Percentiles rank a stretch among this genome's conserved stretches.
Evolutionary conservation across 2,888 invertebrate species (phyloP).

Genomic region (Drosophila percnosoma): DNA sequence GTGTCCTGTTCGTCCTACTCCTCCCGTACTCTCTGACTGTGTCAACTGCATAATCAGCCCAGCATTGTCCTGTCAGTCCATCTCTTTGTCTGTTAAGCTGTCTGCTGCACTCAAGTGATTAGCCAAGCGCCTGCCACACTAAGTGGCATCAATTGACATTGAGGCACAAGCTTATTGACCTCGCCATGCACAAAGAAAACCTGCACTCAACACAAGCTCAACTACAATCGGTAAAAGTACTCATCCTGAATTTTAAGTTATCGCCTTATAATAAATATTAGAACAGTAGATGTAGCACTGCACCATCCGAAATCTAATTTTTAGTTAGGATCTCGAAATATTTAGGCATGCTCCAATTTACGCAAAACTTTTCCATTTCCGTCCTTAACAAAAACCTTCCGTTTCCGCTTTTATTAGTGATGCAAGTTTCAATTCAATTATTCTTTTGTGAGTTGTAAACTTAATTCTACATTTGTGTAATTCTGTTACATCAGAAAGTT

Average conservation of each 20-base stretch:
- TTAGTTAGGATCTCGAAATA: not conserved
- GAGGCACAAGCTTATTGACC: conserved; percentile 26
- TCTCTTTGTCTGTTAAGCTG: conserved; percentile 9
- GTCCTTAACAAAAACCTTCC: not conserved
- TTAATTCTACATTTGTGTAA: too few species aligned
- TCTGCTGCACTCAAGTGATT: conserved; percentile 46
- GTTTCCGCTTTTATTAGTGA: not conserved
- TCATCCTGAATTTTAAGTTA: not conserved
- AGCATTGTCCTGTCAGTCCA: conserved; percentile 11
- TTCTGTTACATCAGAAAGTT: too few species aligned
- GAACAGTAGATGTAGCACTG: not conserved
- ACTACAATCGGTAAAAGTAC: conserved; percentile 6
- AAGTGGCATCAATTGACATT: conserved; percentile 53
- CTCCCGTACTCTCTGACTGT: not conserved
- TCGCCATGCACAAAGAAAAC: not conserved
- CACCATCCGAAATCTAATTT: not conserved
- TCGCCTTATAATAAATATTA: not conserved
- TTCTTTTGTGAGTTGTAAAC: too few species aligned
- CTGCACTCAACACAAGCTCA: not conserved
- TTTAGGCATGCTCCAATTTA: not conserved
- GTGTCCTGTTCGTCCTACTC: conserved; percentile 1
- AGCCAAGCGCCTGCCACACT: conserved; percentile 27
- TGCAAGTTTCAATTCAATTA: not conserved
- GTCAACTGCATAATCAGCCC: conserved; percentile 49
- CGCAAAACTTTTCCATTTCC: not conserved